phyloP scores from a whole-genome alignment of 2,888 invertebrate species.

The Meandrusa payeni region DNA sequence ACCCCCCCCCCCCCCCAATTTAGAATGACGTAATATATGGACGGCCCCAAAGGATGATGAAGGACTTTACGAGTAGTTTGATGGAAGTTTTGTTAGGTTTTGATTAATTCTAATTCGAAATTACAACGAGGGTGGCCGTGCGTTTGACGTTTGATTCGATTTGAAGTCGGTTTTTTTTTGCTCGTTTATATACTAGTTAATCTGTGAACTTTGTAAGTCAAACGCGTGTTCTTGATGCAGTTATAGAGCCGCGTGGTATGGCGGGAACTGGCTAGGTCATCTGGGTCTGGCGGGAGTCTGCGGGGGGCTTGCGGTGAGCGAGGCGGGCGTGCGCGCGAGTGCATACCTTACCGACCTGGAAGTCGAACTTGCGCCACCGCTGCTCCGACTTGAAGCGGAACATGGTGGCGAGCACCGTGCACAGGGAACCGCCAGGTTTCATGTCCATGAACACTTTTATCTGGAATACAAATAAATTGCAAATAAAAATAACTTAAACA shows the following conservation, averaged over 20 bases:
- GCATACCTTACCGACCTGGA: conserved; percentile 91
- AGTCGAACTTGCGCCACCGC: conserved; percentile 96
- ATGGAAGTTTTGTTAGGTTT: too few species aligned
- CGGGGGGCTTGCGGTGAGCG: conserved; percentile 56
- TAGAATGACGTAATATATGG: too few species aligned
- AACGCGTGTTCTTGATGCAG: conserved; percentile 25
- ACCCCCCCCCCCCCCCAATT: too few species aligned
- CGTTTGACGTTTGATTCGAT: too few species aligned
- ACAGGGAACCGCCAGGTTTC: conserved; percentile 95
- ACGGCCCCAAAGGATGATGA: too few species aligned
- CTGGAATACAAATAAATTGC: conserved; percentile 81
- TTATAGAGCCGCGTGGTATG: conserved; percentile 26
- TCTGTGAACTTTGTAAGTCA: conserved; percentile 14
- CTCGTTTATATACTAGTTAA: too few species aligned
- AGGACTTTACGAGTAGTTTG: too few species aligned
- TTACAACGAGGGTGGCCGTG: too few species aligned
- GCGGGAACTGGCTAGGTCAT: conserved; percentile 39
- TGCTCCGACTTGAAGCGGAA: conserved; percentile 98
- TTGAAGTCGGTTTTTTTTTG: too few species aligned
- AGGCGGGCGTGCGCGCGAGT: conserved; percentile 61
- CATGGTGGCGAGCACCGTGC: conserved; percentile 95
- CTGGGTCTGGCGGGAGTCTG: conserved; percentile 41
- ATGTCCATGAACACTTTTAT: conserved; percentile 98
- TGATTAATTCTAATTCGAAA: too few species aligned
- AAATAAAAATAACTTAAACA: too few species aligned